These are phyloP conservation scores for Cepaea hortensis DNA, from an alignment of 2,888 invertebrate species.

Conservation along the genomic window DNA sequence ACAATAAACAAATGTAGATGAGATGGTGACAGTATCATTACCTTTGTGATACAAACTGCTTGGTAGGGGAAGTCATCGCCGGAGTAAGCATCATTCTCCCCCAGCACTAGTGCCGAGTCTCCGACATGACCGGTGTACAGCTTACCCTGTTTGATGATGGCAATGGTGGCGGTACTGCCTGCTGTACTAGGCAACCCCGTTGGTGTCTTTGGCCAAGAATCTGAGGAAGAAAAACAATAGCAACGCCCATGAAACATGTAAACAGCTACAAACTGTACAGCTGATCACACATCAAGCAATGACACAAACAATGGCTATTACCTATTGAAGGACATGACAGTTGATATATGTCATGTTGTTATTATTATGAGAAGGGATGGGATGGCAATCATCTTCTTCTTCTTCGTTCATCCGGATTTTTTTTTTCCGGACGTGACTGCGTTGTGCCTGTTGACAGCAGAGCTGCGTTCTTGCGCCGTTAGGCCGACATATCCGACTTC, in stretches of 20 bases:
- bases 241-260: background rate
- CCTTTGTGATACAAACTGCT: conserved; percentile 67
- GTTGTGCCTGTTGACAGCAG: too few species aligned
- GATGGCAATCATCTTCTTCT: too few species aligned
- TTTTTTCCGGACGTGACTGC: too few species aligned
- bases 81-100: conserved; percentile 80
- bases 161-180: conserved; percentile 96
- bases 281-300: too few species aligned
- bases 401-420: too few species aligned
- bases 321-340: too few species aligned
- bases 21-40: conserved; percentile 32
- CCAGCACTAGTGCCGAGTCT: conserved; percentile 96
- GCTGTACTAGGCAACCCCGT: conserved; percentile 96
- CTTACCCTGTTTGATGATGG: conserved; percentile 92
- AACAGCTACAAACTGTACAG: background rate
- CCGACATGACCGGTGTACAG: conserved; percentile 98
- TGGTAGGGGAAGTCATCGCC: conserved; percentile 39
- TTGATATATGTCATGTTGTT: too few species aligned
- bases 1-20: too few species aligned
- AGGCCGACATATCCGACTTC: too few species aligned
- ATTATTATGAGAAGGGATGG: too few species aligned
- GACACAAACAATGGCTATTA: too few species aligned
- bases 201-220: conserved; percentile 94
- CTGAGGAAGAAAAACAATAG: conserved; percentile 61
- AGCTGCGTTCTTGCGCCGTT: too few species aligned